A percentile compares a stretch with the other conserved stretches of the same genome.
Evolutionary conservation across 2,797 vertebrate genomes (phyloP).

Genomic region (Tragopan temminckii): DNA sequence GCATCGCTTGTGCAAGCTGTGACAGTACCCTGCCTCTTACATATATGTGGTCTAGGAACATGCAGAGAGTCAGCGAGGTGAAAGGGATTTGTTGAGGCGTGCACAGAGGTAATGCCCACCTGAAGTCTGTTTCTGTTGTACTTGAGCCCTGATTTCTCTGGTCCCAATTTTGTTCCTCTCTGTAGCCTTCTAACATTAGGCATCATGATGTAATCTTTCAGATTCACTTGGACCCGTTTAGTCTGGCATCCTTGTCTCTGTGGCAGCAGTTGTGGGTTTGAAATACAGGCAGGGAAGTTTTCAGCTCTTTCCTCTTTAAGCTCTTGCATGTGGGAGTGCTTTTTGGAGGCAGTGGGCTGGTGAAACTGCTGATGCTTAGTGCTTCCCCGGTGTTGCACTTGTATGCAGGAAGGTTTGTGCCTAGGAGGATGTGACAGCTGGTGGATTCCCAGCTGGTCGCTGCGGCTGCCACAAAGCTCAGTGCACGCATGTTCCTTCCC

Average conservation of each 20-base stretch:
- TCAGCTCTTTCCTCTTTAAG: conserved; percentile 6
- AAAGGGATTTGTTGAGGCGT: neutral
- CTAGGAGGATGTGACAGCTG: neutral
- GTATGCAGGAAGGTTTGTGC: conserved; percentile 2
- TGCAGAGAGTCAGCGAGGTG: neutral
- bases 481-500: neutral
- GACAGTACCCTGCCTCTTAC: neutral
- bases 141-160: neutral
- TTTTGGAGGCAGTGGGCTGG: conserved; percentile 22
- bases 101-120: neutral
- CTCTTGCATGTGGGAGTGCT: neutral
- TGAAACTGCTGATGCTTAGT: conserved; percentile 42
- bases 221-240: neutral
- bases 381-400: neutral
- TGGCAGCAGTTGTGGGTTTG: neutral
- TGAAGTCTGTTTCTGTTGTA: neutral
- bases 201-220: neutral
- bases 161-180: neutral
- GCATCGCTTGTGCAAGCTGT: neutral
- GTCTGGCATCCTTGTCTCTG: neutral
- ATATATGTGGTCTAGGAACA: neutral
- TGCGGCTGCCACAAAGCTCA: neutral
- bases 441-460: conserved; percentile 12
- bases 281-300: neutral
- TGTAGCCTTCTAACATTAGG: neutral